Evolutionary conservation across 2,113 vertebrate genomes (phyloP).

Genomic region (Bagarius yarrelli): DNA sequence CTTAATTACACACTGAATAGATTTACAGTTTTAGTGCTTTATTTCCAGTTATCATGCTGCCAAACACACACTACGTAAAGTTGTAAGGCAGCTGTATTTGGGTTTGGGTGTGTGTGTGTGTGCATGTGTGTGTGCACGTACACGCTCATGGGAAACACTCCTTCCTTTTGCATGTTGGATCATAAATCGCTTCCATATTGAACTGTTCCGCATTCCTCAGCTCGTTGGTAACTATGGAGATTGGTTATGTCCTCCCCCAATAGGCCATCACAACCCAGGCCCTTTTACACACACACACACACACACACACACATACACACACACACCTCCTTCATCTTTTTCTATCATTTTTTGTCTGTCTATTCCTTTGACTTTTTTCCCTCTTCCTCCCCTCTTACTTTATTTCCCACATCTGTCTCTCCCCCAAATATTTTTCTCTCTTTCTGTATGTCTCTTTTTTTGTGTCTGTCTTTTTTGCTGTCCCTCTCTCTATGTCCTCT

Average conservation of each 20-base stretch:
- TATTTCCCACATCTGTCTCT: not conserved
- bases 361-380: not conserved
- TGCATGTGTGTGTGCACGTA: not conserved
- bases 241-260: conserved; percentile 15
- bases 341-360: not conserved
- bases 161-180: conserved; percentile 11
- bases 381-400: not conserved
- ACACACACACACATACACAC: conserved; percentile 26
- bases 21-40: not conserved
- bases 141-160: not conserved
- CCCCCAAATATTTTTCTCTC: not conserved
- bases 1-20: not conserved
- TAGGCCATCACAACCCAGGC: not conserved
- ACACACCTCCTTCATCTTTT: not conserved
- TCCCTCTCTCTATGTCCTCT: not conserved
- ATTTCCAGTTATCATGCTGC: not conserved
- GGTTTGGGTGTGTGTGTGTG: not conserved
- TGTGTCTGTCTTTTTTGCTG: not conserved
- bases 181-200: conserved; percentile 47
- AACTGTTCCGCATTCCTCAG: conserved; percentile 39
- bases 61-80: not conserved
- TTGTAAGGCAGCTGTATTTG: conserved; percentile 1
- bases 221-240: conserved; percentile 29
- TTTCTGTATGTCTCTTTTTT: not conserved
- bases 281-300: not conserved